Evolutionary conservation across 2,797 vertebrate species (phyloP).

Genomic region (Selene dorsalis): DNA sequence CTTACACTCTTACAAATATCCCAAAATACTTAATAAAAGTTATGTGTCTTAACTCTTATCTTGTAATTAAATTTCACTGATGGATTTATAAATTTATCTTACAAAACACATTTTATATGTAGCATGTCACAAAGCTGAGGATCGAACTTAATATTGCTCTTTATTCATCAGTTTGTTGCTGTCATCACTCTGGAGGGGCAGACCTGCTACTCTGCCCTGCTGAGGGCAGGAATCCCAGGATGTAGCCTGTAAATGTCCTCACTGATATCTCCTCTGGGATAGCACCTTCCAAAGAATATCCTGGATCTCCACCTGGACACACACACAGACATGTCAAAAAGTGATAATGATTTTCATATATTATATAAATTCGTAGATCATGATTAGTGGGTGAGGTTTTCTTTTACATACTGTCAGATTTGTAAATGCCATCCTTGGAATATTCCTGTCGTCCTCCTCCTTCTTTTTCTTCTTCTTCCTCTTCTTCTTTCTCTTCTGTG

Average conservation of each 20-base stretch:
- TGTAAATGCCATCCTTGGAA: slow-evolving; percentile 53
- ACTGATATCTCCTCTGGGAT: slow-evolving; percentile 90
- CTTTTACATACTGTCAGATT: slow-evolving; percentile 73
- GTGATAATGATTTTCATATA: slow-evolving; percentile 1
- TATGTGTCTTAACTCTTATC: not conserved
- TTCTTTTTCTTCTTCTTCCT: slow-evolving; percentile 62
- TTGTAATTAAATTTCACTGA: not conserved
- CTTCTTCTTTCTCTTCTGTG: slow-evolving; percentile 65
- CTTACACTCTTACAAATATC: not conserved
- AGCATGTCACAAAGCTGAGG: not conserved
- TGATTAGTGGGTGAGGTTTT: not conserved
- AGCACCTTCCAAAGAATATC: slow-evolving; percentile 77
- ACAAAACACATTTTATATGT: not conserved
- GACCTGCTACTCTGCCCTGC: slow-evolving; percentile 18
- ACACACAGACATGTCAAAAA: slow-evolving; percentile 32
- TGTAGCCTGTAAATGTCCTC: slow-evolving; percentile 84
- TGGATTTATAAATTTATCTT: not conserved
- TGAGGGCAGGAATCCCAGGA: slow-evolving; percentile 86
- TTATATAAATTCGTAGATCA: not conserved
- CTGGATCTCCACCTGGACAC: slow-evolving; percentile 71
- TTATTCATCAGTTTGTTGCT: slow-evolving; percentile 32
- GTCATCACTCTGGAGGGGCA: slow-evolving; percentile 46
- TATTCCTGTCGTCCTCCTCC: slow-evolving; percentile 28
- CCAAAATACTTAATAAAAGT: not conserved
- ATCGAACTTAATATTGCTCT: not conserved